These are phyloP conservation scores for Acholoe squamosa DNA, from an alignment of 2,888 invertebrate genomes.

Conservation along the genomic window DNA sequence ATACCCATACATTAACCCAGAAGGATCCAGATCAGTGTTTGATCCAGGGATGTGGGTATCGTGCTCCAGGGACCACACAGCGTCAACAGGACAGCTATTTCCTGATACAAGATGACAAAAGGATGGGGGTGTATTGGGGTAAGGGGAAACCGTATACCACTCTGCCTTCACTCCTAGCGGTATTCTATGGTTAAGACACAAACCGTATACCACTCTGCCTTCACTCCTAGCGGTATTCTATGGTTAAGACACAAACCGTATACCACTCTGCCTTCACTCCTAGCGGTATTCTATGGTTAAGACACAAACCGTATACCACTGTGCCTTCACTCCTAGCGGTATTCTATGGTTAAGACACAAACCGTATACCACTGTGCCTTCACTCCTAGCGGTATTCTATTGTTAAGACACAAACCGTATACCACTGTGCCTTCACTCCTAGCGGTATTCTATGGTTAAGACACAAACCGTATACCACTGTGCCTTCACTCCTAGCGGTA, in stretches of 20 bases:
- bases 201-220: background rate
- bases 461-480: too few relatives aligned
- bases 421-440: too few relatives aligned
- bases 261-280: background rate
- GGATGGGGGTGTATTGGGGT: background rate
- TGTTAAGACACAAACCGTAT: too few relatives aligned
- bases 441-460: too few relatives aligned
- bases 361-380: too few relatives aligned
- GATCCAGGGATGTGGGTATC: background rate
- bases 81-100: background rate
- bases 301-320: background rate
- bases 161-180: background rate
- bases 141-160: background rate
- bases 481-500: too few relatives aligned
- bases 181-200: background rate
- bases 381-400: too few relatives aligned
- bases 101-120: background rate
- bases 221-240: background rate
- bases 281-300: too few relatives aligned
- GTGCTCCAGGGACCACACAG: background rate
- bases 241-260: background rate
- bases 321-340: background rate
- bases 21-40: background rate
- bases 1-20: conserved; percentile 20
- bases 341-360: too few relatives aligned